phyloP scores from a whole-genome alignment of 2,888 invertebrate genomes.

The Carcina quercana region DNA sequence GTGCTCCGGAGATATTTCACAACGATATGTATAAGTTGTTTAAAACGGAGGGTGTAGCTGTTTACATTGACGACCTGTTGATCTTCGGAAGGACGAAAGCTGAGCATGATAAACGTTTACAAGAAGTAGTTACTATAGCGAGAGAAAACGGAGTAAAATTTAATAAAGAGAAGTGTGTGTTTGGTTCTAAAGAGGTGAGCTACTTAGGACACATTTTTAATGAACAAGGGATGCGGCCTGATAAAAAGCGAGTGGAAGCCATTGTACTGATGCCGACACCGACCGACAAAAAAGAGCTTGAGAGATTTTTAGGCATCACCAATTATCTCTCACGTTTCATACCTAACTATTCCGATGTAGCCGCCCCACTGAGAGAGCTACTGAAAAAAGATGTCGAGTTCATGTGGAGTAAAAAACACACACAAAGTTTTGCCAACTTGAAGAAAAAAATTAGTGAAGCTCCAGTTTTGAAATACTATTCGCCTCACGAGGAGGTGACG shows the following conservation, averaged over 20 bases:
- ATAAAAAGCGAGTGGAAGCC: background rate
- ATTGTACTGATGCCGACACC: background rate
- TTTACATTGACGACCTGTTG: constrained; percentile 8
- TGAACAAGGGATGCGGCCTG: constrained; percentile 5
- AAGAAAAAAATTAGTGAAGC: constrained; percentile 7
- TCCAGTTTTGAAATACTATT: constrained; percentile 9
- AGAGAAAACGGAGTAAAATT: constrained; percentile 6
- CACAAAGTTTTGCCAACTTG: constrained; percentile 2
- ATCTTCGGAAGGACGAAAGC: constrained; percentile 6
- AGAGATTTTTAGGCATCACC: constrained; percentile 4
- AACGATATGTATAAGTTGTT: constrained; percentile 14
- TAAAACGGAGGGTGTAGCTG: constrained; percentile 8
- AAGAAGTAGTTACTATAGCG: constrained; percentile 2
- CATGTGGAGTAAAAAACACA: constrained; percentile 4
- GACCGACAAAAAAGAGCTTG: constrained; percentile 1
- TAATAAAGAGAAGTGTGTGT: constrained; percentile 7
- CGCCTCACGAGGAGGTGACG: constrained; percentile 5
- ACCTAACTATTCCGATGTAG: constrained; percentile 4
- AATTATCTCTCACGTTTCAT: constrained; percentile 7
- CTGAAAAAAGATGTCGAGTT: constrained; percentile 5
- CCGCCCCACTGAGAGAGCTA: constrained; percentile 6
- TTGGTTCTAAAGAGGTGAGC: constrained; percentile 1
- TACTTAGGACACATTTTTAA: constrained; percentile 5
- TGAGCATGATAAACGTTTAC: constrained; percentile 10
- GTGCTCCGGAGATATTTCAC: constrained; percentile 12